Evolutionary conservation across 2,113 vertebrate genomes (phyloP).

Genomic region (Ovibos moschatus): DNA sequence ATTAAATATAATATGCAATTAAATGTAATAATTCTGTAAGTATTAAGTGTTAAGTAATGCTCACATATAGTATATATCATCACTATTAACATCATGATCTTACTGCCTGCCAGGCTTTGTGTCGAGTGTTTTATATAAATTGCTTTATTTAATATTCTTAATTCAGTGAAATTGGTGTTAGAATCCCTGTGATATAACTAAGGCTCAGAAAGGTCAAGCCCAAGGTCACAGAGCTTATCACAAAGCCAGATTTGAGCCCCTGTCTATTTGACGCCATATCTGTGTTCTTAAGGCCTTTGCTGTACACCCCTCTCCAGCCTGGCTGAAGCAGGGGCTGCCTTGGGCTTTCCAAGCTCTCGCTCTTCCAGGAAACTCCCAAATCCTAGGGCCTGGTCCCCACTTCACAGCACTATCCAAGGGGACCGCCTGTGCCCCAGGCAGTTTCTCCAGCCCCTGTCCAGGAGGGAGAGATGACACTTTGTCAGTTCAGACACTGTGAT

Average conservation of each 20-base stretch:
- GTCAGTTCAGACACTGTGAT: background rate
- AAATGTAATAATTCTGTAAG: background rate
- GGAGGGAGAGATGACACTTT: background rate
- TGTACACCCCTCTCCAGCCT: background rate
- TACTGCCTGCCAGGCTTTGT: background rate
- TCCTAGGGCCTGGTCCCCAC: background rate
- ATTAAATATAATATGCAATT: background rate
- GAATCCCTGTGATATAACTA: background rate
- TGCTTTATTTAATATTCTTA: background rate
- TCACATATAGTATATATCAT: background rate
- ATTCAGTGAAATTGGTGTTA: background rate
- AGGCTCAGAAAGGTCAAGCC: background rate
- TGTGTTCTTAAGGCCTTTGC: background rate
- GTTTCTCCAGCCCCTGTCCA: background rate
- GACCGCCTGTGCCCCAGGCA: background rate
- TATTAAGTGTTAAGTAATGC: background rate
- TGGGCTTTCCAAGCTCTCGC: background rate
- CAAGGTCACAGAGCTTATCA: background rate
- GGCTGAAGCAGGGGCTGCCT: background rate
- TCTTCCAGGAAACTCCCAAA: background rate
- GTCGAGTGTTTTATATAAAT: background rate
- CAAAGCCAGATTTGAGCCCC: background rate
- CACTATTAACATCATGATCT: background rate
- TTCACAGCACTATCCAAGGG: background rate
- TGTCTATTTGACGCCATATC: background rate